phyloP scores from a whole-genome alignment of 2,888 invertebrate genomes.

The Tetragnatha montana region DNA sequence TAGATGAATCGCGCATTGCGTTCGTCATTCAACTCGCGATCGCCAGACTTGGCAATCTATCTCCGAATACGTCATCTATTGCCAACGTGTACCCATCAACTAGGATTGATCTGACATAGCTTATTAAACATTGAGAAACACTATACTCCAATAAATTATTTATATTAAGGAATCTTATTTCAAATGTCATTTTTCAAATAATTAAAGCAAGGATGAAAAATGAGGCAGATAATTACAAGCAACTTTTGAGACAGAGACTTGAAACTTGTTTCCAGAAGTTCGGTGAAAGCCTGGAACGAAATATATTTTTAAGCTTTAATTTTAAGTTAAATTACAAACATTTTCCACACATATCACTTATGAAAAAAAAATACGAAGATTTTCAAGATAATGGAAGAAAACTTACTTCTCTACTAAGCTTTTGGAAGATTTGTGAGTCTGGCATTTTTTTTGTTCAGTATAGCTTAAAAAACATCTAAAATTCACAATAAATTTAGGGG shows the following conservation, averaged over 20 bases:
- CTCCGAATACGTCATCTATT: too few species aligned
- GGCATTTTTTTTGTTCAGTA: slow-evolving; percentile 25
- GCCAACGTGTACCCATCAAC: too few species aligned
- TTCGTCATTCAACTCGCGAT: too few species aligned
- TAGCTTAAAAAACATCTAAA: too few species aligned
- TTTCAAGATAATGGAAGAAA: not conserved
- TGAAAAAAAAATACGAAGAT: not conserved
- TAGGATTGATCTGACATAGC: too few species aligned
- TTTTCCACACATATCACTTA: too few species aligned
- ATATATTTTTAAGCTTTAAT: not conserved
- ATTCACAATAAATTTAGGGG: too few species aligned
- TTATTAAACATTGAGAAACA: too few species aligned
- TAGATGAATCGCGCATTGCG: too few species aligned
- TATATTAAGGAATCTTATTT: not conserved
- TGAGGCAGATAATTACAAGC: slow-evolving; percentile 12
- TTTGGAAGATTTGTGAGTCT: slow-evolving; percentile 41
- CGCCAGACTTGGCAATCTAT: too few species aligned
- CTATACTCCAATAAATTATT: too few species aligned
- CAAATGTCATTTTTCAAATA: not conserved
- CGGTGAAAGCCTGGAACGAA: slow-evolving; percentile 32
- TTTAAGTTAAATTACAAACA: too few species aligned
- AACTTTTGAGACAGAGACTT: slow-evolving; percentile 46
- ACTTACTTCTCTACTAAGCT: slow-evolving; percentile 42
- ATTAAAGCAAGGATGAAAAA: not conserved
- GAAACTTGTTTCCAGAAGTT: slow-evolving; percentile 45